Evolutionary conservation across 2,888 invertebrate species (phyloP).

Genomic region (Sarcophaga rosellei): DNA sequence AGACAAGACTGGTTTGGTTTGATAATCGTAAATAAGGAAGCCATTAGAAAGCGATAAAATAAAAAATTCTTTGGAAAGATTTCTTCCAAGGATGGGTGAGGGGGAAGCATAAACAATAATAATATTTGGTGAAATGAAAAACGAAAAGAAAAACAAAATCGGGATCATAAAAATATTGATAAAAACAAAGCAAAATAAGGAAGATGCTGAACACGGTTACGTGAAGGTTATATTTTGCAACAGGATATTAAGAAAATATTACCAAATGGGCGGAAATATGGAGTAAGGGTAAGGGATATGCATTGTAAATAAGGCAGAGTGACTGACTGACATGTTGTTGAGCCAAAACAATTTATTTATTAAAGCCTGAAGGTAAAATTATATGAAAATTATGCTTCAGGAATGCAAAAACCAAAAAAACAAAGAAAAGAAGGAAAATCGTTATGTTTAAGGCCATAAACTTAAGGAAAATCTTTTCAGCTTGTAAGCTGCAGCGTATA

Average conservation of each 20-base stretch:
- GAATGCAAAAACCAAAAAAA: conserved; percentile 71
- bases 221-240: conserved; percentile 57
- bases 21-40: conserved; percentile 61
- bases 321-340: too few relatives aligned
- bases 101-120: too few relatives aligned
- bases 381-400: conserved; percentile 75
- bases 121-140: conserved; percentile 65
- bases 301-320: not conserved
- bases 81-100: too few relatives aligned
- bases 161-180: conserved; percentile 72
- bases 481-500: not conserved
- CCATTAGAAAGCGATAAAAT: conserved; percentile 72
- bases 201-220: conserved; percentile 35
- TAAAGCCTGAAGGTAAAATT: conserved; percentile 75
- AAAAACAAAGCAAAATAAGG: conserved; percentile 15
- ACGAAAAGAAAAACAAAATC: conserved; percentile 29
- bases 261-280: too few relatives aligned
- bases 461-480: not conserved
- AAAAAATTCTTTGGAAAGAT: too few relatives aligned
- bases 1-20: conserved; percentile 41
- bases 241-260: conserved; percentile 52
- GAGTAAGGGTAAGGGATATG: not conserved
- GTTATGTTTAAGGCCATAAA: not conserved
- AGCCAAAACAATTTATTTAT: conserved; percentile 31
- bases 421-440: not conserved